A percentile compares a stretch with the other conserved stretches of the same genome.
Evolutionary conservation across 2,797 vertebrate species (phyloP).

Genomic region (Capromys pilorides): DNA sequence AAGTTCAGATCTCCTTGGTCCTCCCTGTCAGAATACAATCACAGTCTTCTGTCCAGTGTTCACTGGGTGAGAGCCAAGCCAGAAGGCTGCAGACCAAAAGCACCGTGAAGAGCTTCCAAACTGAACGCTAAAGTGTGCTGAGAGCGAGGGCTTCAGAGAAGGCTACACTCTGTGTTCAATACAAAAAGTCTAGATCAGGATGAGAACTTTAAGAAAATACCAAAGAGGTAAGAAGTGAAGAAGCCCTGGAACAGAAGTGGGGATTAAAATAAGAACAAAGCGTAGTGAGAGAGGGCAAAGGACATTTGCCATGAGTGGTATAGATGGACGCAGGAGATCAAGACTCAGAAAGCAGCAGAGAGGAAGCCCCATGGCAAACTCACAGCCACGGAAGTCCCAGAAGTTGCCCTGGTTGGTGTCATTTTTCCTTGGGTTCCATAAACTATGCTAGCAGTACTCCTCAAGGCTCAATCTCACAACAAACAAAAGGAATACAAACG

Average conservation of each 20-base stretch:
- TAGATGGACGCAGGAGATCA: not conserved
- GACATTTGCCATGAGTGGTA: not conserved
- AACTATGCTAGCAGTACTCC: not conserved
- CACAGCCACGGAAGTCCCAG: not conserved
- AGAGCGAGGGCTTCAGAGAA: not conserved
- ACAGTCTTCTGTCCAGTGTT: not conserved
- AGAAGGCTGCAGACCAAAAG: not conserved
- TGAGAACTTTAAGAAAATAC: not conserved
- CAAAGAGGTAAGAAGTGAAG: not conserved
- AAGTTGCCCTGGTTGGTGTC: not conserved
- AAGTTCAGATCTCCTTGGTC: not conserved
- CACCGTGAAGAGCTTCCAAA: not conserved
- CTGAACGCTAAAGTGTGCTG: not conserved
- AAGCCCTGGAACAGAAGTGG: not conserved
- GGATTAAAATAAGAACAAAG: not conserved
- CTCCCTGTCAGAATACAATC: not conserved
- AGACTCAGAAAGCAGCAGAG: not conserved
- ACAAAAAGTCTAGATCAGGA: not conserved
- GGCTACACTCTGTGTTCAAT: not conserved
- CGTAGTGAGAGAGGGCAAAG: not conserved
- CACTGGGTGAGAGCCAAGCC: not conserved
- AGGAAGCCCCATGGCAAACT: not conserved
- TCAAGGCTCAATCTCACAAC: not conserved
- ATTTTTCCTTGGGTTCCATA: not conserved
- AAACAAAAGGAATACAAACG: not conserved